These are phyloP conservation scores for Prinia subflava DNA, from an alignment of 2,113 vertebrate genomes.

Conservation along the genomic window DNA sequence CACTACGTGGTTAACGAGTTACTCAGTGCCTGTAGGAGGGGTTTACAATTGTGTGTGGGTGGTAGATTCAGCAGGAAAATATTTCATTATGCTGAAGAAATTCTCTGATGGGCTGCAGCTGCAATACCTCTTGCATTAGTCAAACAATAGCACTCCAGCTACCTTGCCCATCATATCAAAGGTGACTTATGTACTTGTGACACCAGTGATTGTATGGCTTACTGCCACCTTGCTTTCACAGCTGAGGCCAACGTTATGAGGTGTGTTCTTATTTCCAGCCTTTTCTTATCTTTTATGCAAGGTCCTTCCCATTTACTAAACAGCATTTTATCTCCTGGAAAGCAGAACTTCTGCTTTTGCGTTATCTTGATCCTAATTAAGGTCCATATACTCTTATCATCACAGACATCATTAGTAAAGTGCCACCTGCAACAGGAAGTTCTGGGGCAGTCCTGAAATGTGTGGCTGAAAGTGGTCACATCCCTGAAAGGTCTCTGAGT, in stretches of 20 bases:
- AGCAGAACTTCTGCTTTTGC: neutral
- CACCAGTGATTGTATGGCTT: neutral
- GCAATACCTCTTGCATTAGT: conserved; percentile 43
- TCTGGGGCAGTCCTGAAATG: neutral
- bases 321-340: neutral
- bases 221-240: neutral
- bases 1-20: neutral
- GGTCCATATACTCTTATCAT: neutral
- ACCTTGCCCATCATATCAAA: conserved; percentile 8
- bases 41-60: conserved; percentile 52
- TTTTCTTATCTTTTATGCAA: neutral
- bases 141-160: conserved; percentile 40
- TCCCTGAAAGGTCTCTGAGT: neutral
- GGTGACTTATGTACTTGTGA: neutral
- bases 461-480: neutral
- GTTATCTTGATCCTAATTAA: neutral
- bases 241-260: neutral
- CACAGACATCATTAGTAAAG: neutral
- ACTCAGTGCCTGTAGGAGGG: conserved; percentile 30
- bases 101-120: conserved; percentile 60
- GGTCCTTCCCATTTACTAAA: neutral
- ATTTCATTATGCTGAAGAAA: conserved; percentile 56
- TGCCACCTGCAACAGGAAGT: neutral
- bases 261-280: neutral
- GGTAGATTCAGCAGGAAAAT: conserved; percentile 63